Evolutionary conservation across 2,888 invertebrate genomes (phyloP).

Genomic region (Apotomis turbidana): DNA sequence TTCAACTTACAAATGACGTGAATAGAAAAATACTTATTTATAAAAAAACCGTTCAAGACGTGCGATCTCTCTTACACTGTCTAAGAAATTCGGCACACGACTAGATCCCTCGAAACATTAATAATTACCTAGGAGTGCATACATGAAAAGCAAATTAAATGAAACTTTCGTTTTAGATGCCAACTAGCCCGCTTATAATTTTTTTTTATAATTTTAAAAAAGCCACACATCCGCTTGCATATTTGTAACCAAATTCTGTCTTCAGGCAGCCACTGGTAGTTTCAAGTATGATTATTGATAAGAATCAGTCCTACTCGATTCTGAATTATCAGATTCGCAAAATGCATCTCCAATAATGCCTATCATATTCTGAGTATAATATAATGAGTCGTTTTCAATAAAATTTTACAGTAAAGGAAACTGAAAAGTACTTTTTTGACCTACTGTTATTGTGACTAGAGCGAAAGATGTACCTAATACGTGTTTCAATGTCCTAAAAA

Average conservation of each 20-base stretch:
- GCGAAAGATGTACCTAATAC: too few species aligned
- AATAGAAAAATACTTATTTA: constrained; percentile 47
- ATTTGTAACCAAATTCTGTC: not conserved
- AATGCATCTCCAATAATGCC: too few species aligned
- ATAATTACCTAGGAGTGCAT: constrained; percentile 46
- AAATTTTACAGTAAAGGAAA: too few species aligned
- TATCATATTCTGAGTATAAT: too few species aligned
- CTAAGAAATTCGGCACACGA: constrained; percentile 57
- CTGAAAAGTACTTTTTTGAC: too few species aligned
- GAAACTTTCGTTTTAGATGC: constrained; percentile 42
- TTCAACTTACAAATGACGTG: constrained; percentile 55
- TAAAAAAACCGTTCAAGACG: constrained; percentile 32
- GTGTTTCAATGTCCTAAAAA: too few species aligned
- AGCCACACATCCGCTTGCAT: constrained; percentile 45
- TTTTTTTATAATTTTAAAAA: too few species aligned
- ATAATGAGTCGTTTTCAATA: too few species aligned
- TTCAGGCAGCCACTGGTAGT: not conserved
- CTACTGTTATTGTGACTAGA: too few species aligned
- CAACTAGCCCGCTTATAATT: constrained; percentile 49
- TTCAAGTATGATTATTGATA: too few species aligned
- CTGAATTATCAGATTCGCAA: too few species aligned
- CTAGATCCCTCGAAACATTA: constrained; percentile 31
- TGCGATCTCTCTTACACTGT: constrained; percentile 38
- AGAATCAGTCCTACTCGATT: too few species aligned
- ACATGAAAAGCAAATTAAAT: constrained; percentile 56